Percentiles rank a stretch among this genome's conserved stretches.
phyloP scores from a whole-genome alignment of 2,113 vertebrate species.

The Panurus biarmicus region DNA sequence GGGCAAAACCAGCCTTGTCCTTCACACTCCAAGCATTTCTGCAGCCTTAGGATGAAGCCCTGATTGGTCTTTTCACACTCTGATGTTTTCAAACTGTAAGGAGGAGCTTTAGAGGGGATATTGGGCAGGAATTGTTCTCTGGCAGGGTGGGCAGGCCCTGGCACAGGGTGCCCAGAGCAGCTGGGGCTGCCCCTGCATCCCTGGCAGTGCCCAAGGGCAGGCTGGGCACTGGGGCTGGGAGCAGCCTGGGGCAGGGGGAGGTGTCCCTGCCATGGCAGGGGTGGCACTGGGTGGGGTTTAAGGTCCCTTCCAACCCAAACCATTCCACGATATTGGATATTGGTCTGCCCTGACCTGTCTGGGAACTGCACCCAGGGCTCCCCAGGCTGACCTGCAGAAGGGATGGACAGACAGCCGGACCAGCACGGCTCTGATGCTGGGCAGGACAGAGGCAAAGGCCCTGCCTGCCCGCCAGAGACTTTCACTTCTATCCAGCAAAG shows the following conservation, averaged over 20 bases:
- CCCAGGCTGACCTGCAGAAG: not conserved
- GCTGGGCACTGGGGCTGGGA: rapidly evolving
- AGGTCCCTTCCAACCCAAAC: not conserved
- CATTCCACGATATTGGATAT: rapidly evolving
- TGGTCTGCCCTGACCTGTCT: not conserved
- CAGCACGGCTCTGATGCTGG: rapidly evolving
- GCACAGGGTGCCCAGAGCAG: not conserved
- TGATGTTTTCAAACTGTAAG: not conserved
- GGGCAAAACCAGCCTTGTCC: not conserved
- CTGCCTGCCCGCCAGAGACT: not conserved
- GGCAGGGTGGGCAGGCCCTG: rapidly evolving
- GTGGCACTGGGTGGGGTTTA: rapidly evolving
- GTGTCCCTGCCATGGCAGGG: not conserved
- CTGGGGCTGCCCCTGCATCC: not conserved
- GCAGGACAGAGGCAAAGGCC: not conserved
- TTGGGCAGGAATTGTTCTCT: not conserved
- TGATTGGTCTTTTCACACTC: not conserved
- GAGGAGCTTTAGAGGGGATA: rapidly evolving
- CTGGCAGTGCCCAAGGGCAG: not conserved
- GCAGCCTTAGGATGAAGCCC: not conserved
- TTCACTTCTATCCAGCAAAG: not conserved
- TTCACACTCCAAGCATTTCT: not conserved
- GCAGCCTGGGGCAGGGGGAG: rapidly evolving
- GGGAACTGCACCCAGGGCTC: not conserved
- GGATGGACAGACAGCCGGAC: not conserved